Conservation (phyloP, 2,888 invertebrate genomes). For the Synergus japonicus region DNA sequence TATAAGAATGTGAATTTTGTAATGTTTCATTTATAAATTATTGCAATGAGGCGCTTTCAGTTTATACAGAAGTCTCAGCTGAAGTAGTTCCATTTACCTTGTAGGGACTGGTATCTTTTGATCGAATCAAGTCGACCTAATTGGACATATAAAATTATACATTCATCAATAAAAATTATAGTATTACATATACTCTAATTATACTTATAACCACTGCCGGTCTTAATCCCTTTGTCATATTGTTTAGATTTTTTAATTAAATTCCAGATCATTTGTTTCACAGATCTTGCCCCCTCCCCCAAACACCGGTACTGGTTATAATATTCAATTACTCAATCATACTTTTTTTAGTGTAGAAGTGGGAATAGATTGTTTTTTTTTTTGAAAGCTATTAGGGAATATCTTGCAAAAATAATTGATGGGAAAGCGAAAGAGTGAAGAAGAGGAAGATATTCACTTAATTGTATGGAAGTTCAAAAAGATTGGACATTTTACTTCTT, state of each 20-base stretch:
- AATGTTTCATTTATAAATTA: background rate
- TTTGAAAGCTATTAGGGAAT: too few species aligned
- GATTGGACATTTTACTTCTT: background rate
- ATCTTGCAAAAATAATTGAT: background rate
- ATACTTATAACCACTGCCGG: background rate
- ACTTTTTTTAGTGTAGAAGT: too few species aligned
- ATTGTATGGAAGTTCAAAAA: too few species aligned
- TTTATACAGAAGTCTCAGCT: conserved; percentile 74
- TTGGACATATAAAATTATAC: conserved; percentile 19
- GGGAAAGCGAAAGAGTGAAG: background rate
- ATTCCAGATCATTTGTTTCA: too few species aligned
- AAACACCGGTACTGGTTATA: too few species aligned
- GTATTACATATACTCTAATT: background rate
- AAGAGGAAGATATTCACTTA: background rate
- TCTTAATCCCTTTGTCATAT: too few species aligned
- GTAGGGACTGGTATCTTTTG: conserved; percentile 71
- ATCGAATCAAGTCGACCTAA: conserved; percentile 74
- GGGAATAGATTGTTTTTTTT: too few species aligned
- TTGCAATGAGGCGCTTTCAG: background rate
- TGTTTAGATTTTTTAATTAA: too few species aligned
- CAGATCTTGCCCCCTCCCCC: too few species aligned
- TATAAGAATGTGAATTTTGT: too few species aligned
- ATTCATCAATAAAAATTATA: conserved; percentile 37
- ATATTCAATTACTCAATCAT: too few species aligned
- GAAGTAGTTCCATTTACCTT: conserved; percentile 73